Base-by-base conservation (phyloP, 2,113 vertebrate species). In the Caloenas nicobarica region DNA sequence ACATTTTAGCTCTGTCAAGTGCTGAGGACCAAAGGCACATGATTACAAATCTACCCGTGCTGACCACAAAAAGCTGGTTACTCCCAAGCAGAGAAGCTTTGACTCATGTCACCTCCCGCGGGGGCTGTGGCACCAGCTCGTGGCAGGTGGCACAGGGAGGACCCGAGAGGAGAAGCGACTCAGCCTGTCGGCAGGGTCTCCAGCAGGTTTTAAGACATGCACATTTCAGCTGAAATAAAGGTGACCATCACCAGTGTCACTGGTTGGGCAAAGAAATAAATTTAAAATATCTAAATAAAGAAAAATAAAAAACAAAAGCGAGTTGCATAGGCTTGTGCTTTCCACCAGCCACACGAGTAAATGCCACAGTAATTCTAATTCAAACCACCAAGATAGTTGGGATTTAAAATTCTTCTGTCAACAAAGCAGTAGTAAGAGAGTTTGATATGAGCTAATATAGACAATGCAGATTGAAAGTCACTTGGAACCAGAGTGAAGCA, bases 1-100 rank as follows among this genome's bases (percentile, higher is more conserved):
- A 18, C 0, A 5, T 83, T 66, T 60, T 13, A 46, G 33, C 40
- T 78, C 50, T 4, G 0, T 12, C 2, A 33, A 33, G 56, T 10
- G 21, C 76, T 68, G 53, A 66, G 60, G 64, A 44, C 22, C 0
- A 1, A 78, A 84, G n/a, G 38, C 22, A 40, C 16, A 0, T 7
- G 16, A 3, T 66, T 19, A 33, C 40, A 60, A 60, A 56, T 5
- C 76, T 36, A 23, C 11, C 22, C 16, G 0, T 7, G 33, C 33
- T 54, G 69, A 56, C 29, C 65, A 51, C 53, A 2, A 4, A 12
- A 48, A 26, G 36, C 56, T 50, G 46, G 19, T 53, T 44, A 25
- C 62, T 56, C 46, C 71, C 65, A 51, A 23, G 19, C 48, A 25
- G 58, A 36, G 16, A 31, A 58, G 7, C 40, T 29, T 29, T 33